Conservation (phyloP, 2,797 vertebrate genomes). For the Coregonus sp. region DNA sequence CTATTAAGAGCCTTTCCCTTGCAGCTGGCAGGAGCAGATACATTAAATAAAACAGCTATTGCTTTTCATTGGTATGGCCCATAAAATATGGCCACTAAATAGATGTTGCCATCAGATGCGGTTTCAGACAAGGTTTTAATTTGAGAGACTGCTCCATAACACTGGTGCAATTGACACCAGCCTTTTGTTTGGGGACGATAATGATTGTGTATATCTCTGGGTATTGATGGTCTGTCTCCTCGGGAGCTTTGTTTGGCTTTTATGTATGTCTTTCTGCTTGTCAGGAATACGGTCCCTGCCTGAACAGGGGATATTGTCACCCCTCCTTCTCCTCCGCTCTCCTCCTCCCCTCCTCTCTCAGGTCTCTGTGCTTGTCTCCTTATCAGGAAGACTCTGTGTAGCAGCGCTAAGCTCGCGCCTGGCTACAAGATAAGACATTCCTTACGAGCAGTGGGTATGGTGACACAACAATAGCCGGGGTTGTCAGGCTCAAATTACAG, state of each 20-base stretch:
- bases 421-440: slow-evolving; percentile 84
- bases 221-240: slow-evolving; percentile 93
- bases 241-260: slow-evolving; percentile 83
- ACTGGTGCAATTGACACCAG: slow-evolving; percentile 85
- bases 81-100: slow-evolving; percentile 95
- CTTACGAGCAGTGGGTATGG: slow-evolving; percentile 70
- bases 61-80: slow-evolving; percentile 91
- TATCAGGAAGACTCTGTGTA: slow-evolving; percentile 86
- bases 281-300: slow-evolving; percentile 76
- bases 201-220: slow-evolving; percentile 89
- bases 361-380: slow-evolving; percentile 67
- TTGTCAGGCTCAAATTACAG: slow-evolving; percentile 69
- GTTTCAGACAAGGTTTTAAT: slow-evolving; percentile 98
- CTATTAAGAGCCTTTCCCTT: slow-evolving; percentile 87
- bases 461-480: slow-evolving; percentile 78
- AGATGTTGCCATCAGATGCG: slow-evolving; percentile 91
- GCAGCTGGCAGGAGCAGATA: slow-evolving; percentile 96
- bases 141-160: slow-evolving; percentile 92
- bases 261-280: slow-evolving; percentile 80
- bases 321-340: slow-evolving; percentile 32
- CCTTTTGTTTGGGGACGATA: slow-evolving; percentile 87
- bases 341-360: slow-evolving; percentile 31
- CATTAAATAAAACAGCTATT: slow-evolving; percentile 98
- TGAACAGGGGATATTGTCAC: slow-evolving; percentile 81
- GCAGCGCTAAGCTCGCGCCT: slow-evolving; percentile 79